Evolutionary conservation across 2,888 invertebrate genomes (phyloP).

Genomic region (Unio delphinus): DNA sequence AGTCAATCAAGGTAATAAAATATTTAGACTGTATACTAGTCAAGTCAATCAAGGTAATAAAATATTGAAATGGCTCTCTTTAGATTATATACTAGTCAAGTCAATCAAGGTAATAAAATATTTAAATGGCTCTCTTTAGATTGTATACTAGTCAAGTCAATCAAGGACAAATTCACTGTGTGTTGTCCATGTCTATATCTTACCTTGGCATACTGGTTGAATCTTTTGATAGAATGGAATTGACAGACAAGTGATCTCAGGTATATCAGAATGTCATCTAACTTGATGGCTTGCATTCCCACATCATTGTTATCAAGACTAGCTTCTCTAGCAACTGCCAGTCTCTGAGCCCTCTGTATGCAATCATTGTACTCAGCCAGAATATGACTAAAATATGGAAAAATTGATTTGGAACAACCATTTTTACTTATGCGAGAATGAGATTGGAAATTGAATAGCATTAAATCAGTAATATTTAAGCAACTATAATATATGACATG

Average conservation of each 20-base stretch:
- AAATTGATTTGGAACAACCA: not conserved
- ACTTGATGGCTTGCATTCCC: slow-evolving; percentile 50
- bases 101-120: too few relatives aligned
- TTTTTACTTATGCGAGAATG: not conserved
- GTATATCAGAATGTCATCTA: slow-evolving; percentile 70
- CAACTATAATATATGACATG: too few relatives aligned
- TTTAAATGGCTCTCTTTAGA: too few relatives aligned
- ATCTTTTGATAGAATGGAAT: slow-evolving; percentile 62
- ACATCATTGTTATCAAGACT: slow-evolving; percentile 51
- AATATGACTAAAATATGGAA: slow-evolving; percentile 57
- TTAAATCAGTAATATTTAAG: too few relatives aligned
- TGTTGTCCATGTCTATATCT: slow-evolving; percentile 7
- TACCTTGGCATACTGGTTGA: slow-evolving; percentile 68
- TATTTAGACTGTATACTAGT: too few relatives aligned
- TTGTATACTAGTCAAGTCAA: too few relatives aligned
- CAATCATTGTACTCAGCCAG: slow-evolving; percentile 69
- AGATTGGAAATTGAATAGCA: too few relatives aligned
- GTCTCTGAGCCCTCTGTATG: slow-evolving; percentile 60
- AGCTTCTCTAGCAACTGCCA: slow-evolving; percentile 60
- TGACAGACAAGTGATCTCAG: slow-evolving; percentile 69
- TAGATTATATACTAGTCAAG: too few relatives aligned
- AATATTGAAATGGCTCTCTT: too few relatives aligned
- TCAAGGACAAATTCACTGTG: too few relatives aligned
- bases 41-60: too few relatives aligned
- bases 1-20: too few relatives aligned